A percentile compares a stretch with the other conserved stretches of the same genome.
These are phyloP conservation scores for Sinodicranocentrus sp. DNA, from an alignment of 2,888 invertebrate genomes.

Conservation along the genomic window DNA sequence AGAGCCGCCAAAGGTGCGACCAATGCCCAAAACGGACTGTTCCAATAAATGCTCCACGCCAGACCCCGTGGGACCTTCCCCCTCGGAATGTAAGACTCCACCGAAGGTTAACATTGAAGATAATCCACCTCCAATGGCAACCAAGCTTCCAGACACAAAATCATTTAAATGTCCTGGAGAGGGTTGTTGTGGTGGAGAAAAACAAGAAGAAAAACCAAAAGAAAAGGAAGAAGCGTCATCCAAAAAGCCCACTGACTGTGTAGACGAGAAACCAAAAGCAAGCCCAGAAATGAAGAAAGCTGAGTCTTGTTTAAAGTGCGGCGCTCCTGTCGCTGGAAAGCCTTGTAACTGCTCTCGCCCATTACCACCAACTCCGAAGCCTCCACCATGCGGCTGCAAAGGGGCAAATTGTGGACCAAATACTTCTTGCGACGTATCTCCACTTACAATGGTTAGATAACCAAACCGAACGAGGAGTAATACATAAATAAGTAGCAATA, in stretches of 20 bases:
- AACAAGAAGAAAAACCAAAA: background rate
- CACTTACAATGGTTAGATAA: constrained; percentile 62
- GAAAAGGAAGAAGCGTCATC: background rate
- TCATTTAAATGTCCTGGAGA: constrained; percentile 13
- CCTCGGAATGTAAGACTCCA: background rate
- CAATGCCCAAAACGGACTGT: constrained; percentile 21
- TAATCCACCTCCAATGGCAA: constrained; percentile 11
- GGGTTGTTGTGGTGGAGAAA: background rate
- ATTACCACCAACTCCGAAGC: background rate
- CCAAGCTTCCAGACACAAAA: constrained; percentile 21
- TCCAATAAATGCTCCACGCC: background rate
- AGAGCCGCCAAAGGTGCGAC: background rate
- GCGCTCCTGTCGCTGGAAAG: constrained; percentile 20
- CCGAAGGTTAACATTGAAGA: constrained; percentile 17
- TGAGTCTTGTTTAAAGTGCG: background rate
- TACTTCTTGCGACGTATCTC: constrained; percentile 34
- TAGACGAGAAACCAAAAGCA: background rate
- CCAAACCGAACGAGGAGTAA: too few relatives aligned
- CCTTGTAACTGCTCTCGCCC: constrained; percentile 21
- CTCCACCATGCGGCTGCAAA: constrained; percentile 21
- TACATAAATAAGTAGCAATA: too few relatives aligned
- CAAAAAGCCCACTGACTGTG: background rate
- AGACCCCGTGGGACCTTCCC: background rate
- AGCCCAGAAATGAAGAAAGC: background rate
- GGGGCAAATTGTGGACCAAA: constrained; percentile 44